These are phyloP conservation scores for Sturmia bella DNA, from an alignment of 2,888 invertebrate species.

Conservation along the genomic window DNA sequence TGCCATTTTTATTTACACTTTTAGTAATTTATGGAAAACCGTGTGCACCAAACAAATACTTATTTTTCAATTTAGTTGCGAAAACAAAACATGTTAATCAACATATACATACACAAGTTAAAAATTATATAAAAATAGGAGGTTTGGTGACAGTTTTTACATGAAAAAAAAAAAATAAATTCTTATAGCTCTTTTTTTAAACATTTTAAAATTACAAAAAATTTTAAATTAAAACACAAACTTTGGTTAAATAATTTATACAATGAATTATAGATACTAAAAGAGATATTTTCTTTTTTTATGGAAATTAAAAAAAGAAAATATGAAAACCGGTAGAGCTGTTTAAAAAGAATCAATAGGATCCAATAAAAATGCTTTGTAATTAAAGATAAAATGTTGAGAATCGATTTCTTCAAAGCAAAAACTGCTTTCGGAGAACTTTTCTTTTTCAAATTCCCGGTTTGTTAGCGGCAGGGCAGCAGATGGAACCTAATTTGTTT, in stretches of 20 bases:
- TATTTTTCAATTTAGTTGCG: no score
- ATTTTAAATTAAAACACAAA: constrained; percentile 28
- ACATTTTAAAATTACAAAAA: constrained; percentile 1
- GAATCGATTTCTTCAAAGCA: no score
- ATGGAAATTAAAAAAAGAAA: no score
- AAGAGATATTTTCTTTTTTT: background rate
- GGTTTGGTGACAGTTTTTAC: background rate
- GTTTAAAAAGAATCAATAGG: no score
- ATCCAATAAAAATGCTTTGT: no score
- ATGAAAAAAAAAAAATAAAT: background rate
- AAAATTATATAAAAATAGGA: constrained; percentile 22
- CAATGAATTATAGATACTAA: constrained; percentile 3
- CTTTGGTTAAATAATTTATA: constrained; percentile 52
- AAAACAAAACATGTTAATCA: constrained; percentile 39
- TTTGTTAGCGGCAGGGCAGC: constrained; percentile 7
- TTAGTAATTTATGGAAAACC: no score
- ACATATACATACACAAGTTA: constrained; percentile 30
- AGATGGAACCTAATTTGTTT: constrained; percentile 25
- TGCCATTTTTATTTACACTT: no score
- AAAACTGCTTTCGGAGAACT: no score
- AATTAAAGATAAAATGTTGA: no score
- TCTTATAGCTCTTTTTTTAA: constrained; percentile 4
- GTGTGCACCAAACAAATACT: no score
- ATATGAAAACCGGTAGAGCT: no score
- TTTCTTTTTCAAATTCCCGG: background rate